phyloP scores from a whole-genome alignment of 2,797 vertebrate genomes.

The Cossypha dichroa region DNA sequence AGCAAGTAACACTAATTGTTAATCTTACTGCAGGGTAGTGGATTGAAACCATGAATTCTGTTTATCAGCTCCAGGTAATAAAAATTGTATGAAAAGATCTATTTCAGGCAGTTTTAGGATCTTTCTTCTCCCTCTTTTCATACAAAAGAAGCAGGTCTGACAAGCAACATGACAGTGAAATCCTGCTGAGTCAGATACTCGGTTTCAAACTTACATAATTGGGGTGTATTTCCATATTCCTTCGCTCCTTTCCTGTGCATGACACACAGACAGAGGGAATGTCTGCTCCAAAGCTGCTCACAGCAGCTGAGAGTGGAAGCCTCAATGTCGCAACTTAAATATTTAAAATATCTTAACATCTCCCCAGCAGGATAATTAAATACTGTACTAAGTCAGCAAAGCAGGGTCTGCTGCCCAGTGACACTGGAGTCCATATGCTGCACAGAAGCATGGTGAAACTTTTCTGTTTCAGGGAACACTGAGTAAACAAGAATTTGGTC shows the following conservation, averaged over 20 bases:
- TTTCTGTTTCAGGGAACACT: neutral
- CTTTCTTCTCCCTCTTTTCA: neutral
- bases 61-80: slow-evolving; percentile 25
- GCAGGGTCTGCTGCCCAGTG: neutral
- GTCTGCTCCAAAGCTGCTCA: neutral
- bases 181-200: slow-evolving; percentile 18
- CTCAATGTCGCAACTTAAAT: neutral
- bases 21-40: slow-evolving; percentile 9
- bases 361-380: neutral
- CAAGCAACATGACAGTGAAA: neutral
- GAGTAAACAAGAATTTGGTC: neutral
- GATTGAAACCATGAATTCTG: slow-evolving; percentile 33
- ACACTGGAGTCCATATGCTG: neutral
- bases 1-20: slow-evolving; percentile 19
- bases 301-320: neutral
- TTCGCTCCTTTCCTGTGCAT: neutral
- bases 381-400: neutral
- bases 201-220: slow-evolving; percentile 10
- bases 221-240: neutral
- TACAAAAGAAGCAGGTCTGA: neutral
- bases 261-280: neutral
- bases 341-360: neutral
- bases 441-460: neutral
- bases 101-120: neutral
- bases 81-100: slow-evolving; percentile 1